phyloP scores from a whole-genome alignment of 2,888 invertebrate genomes.

The Aradus depressus region DNA sequence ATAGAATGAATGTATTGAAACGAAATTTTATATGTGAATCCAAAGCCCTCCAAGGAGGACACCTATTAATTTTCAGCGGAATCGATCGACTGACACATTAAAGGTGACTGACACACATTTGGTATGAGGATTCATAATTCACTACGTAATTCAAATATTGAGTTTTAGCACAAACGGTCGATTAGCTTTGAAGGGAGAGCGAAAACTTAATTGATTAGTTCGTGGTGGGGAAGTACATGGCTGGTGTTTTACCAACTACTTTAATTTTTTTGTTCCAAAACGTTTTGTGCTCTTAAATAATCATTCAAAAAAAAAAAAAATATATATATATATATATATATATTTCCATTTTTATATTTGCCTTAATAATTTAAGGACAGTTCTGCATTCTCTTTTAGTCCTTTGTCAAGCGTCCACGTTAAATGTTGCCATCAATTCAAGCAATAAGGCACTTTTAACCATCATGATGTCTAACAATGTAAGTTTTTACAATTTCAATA shows the following conservation, averaged over 20 bases:
- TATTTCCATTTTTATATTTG: neutral
- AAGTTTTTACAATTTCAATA: conserved; percentile 40
- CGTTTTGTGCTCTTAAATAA: neutral
- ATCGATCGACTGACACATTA: neutral
- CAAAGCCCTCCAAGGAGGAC: no score
- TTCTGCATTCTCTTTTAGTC: conserved; percentile 77
- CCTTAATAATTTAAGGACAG: conserved; percentile 36
- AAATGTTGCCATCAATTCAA: conserved; percentile 98
- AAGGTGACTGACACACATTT: neutral
- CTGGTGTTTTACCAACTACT: no score
- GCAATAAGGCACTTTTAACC: conserved; percentile 92
- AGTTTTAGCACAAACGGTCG: no score
- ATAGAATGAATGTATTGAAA: no score
- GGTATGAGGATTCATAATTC: no score
- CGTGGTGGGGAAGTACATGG: no score
- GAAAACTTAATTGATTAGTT: no score
- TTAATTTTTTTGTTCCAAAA: neutral
- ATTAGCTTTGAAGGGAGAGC: no score
- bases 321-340: neutral
- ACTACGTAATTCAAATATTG: no score
- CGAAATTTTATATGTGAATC: no score
- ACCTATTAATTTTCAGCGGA: no score
- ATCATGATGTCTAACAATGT: conserved; percentile 99
- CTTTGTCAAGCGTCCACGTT: conserved; percentile 94
- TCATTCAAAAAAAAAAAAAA: no score